Evolutionary conservation across 2,888 invertebrate species (phyloP), one percentile per base, ranked within the genome.

Genomic region (Muschampia plurimacula): DNA sequence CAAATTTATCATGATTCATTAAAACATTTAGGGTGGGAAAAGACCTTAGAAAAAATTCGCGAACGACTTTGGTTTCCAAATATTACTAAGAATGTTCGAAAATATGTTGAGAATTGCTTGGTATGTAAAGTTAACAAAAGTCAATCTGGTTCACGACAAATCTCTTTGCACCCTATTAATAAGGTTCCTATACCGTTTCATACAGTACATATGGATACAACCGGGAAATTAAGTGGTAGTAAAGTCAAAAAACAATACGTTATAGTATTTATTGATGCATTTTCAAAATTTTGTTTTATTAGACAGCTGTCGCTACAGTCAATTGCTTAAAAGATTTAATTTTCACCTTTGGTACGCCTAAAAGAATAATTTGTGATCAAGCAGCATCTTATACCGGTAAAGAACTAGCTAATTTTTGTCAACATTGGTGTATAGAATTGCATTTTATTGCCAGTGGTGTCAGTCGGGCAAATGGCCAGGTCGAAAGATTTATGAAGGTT

Each of bases 111-210:
- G 9, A 39, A n/a, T n/a, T 84, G 84, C 71, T 67, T 83, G 4
- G 83, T 81, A 6, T 84, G 84, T 71, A 80, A 76, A 74, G 39
- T 81, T 8, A 75, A 82, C 0, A 84, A 84, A 69, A 74, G 78
- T 6, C 22, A 66, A 8, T 79, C 82, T 1, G 85, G 84, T 9
- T 49, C 46, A 6, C 46, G 46, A n/a, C 46, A 49, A 12, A 49
- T n/a, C 13, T 49, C 46, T 13, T 12, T 49, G 10, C 46, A 13
- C 1, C 46, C 13, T 12, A 49, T 49, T 12, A 13, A 49, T 12
- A 49, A 49, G n/a, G 77, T 12, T 75, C 77, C 0, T 83, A 81
- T 49, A 49, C 46, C 46, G 1, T 13, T 49, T 81, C 83, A 84
- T 69, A 70, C 62, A 0, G n/a, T 49, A n/a, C 15, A 52, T 8